phyloP scores from a whole-genome alignment of 2,888 invertebrate species.

The Conomelus anceps region DNA sequence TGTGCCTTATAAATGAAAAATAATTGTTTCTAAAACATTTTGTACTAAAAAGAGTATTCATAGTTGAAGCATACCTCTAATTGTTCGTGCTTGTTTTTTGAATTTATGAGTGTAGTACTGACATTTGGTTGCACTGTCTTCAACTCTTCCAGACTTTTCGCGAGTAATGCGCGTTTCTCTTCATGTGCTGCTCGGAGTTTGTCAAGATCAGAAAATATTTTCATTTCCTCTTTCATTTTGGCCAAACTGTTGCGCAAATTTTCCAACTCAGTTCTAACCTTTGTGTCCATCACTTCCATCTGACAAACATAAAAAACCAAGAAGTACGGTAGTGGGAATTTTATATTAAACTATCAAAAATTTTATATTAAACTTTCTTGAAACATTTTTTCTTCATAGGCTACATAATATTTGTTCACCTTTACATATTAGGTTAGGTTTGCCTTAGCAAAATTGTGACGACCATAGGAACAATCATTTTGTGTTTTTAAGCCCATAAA shows the following conservation, averaged over 20 bases:
- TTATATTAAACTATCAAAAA: too few species aligned
- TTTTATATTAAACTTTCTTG: too few species aligned
- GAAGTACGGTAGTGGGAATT: background rate
- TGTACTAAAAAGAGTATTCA: too few species aligned
- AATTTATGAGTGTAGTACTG: background rate
- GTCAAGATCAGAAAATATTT: slow-evolving; percentile 54
- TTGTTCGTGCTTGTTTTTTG: background rate
- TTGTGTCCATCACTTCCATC: slow-evolving; percentile 60
- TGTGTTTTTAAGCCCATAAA: too few species aligned
- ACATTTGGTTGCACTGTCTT: slow-evolving; percentile 34
- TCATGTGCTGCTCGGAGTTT: slow-evolving; percentile 51
- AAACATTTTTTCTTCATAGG: background rate
- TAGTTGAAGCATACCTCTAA: background rate
- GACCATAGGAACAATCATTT: too few species aligned
- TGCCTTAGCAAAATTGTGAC: too few species aligned
- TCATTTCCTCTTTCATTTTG: slow-evolving; percentile 56
- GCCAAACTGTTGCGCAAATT: slow-evolving; percentile 45
- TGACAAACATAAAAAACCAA: slow-evolving; percentile 38
- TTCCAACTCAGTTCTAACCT: slow-evolving; percentile 51
- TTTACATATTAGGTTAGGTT: too few species aligned
- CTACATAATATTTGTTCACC: too few species aligned
- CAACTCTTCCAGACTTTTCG: slow-evolving; percentile 47
- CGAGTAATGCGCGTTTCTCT: slow-evolving; percentile 49
- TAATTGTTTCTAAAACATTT: too few species aligned
- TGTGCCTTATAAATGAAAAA: too few species aligned